Conservation (phyloP, 2,888 invertebrate genomes). For the Sinodicranocentrus sp. region DNA sequence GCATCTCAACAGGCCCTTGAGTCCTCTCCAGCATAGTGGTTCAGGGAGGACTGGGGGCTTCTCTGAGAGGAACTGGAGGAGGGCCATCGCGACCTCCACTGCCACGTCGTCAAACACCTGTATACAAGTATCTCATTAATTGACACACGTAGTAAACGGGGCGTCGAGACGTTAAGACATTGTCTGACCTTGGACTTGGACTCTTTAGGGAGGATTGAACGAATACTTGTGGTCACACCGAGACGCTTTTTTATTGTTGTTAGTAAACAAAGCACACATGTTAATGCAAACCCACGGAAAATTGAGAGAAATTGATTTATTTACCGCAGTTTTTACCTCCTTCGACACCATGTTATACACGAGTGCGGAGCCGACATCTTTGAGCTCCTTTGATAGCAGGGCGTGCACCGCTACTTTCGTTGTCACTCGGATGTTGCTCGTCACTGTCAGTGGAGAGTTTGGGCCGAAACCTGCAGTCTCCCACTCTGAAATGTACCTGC, state of each 20-base stretch:
- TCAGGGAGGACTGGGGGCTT: constrained; percentile 83
- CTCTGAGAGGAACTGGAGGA: constrained; percentile 90
- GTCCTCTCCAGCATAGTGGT: constrained; percentile 83
- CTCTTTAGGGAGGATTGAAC: constrained; percentile 74
- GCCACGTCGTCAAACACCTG: constrained; percentile 97
- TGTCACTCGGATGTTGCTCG: constrained; percentile 93
- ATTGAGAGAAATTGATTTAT: constrained; percentile 81
- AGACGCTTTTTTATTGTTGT: constrained; percentile 69
- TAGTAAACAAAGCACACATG: constrained; percentile 6
- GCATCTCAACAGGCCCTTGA: constrained; percentile 88
- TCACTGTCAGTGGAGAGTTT: constrained; percentile 78
- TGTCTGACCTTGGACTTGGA: constrained; percentile 75
- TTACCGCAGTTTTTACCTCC: constrained; percentile 97
- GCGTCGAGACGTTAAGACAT: too few species aligned
- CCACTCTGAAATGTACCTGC: constrained; percentile 93
- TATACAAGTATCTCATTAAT: too few species aligned
- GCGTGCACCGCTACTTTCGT: constrained; percentile 95
- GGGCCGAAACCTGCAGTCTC: constrained; percentile 82
- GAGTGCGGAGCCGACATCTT: constrained; percentile 90
- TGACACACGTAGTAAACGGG: too few species aligned
- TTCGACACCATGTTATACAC: constrained; percentile 95
- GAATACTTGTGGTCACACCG: constrained; percentile 72
- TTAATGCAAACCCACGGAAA: constrained; percentile 28
- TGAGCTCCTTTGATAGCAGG: constrained; percentile 86
- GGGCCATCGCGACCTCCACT: constrained; percentile 93